Evolutionary conservation across 2,113 vertebrate species (phyloP).

Genomic region (Orthonyx spaldingii): DNA sequence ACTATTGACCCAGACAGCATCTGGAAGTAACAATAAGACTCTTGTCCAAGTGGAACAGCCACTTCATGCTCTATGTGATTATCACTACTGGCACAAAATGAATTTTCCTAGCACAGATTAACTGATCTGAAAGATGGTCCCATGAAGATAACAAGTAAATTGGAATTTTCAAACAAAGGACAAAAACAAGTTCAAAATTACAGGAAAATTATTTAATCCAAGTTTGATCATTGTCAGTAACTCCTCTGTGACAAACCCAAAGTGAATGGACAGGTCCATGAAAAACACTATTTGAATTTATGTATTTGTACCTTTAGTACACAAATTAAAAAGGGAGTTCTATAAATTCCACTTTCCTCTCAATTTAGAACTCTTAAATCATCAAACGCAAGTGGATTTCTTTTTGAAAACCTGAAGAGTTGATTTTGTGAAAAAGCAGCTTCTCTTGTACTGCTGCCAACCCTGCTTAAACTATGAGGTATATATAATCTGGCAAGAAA

Average conservation of each 20-base stretch:
- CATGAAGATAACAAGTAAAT: background rate
- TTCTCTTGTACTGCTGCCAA: constrained; percentile 36
- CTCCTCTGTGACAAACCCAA: background rate
- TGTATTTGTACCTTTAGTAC: background rate
- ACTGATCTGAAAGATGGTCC: background rate
- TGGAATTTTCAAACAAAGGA: background rate
- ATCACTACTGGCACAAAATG: background rate
- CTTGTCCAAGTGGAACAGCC: background rate
- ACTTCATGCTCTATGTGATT: background rate
- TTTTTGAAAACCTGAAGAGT: background rate
- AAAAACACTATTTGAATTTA: background rate
- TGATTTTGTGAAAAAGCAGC: constrained; percentile 44
- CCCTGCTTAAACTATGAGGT: constrained; percentile 29
- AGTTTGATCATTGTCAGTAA: background rate
- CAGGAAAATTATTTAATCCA: background rate
- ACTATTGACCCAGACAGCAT: background rate
- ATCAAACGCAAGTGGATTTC: background rate
- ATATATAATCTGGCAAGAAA: constrained; percentile 57
- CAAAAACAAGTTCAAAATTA: background rate
- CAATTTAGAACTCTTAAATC: background rate
- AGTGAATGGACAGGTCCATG: background rate
- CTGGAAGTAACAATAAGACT: background rate
- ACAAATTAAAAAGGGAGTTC: background rate
- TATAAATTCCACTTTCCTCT: background rate
- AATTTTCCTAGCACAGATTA: background rate